These are phyloP conservation scores for Mugil cephalus DNA, from an alignment of 2,113 vertebrate species.

Conservation along the genomic window DNA sequence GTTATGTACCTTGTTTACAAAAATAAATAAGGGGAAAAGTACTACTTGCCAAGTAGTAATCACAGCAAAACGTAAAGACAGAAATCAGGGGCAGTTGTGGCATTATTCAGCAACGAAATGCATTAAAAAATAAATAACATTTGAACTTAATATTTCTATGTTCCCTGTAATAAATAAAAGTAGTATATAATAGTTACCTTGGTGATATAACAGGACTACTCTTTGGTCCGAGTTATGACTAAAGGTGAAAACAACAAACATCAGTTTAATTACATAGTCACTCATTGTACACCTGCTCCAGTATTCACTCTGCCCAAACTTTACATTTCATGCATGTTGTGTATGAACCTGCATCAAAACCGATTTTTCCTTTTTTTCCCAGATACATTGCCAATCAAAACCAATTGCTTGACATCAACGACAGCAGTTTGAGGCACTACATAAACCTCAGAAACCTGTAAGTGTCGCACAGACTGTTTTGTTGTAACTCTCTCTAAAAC, in stretches of 20 bases:
- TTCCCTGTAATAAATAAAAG: not conserved
- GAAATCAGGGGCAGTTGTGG: too few species aligned
- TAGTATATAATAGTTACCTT: not conserved
- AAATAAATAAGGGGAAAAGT: too few species aligned
- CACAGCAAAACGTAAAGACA: too few species aligned
- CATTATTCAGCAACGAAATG: not conserved
- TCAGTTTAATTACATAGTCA: too few species aligned
- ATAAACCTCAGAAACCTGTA: constrained; percentile 95
- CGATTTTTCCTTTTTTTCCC: constrained; percentile 11
- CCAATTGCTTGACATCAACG: constrained; percentile 90
- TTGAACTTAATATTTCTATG: not conserved
- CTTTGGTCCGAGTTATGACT: too few species aligned
- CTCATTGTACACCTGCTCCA: too few species aligned
- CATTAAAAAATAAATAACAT: not conserved
- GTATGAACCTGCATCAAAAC: not conserved
- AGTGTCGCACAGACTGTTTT: constrained; percentile 78
- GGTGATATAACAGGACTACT: too few species aligned
- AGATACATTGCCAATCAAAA: constrained; percentile 95
- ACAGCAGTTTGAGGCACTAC: constrained; percentile 93
- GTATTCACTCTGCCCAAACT: too few species aligned
- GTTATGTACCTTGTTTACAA: too few species aligned
- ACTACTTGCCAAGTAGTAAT: too few species aligned
- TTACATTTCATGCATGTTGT: not conserved
- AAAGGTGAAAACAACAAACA: too few species aligned
- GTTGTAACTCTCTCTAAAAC: not conserved